These are phyloP conservation scores for Odontomachus brunneus DNA, from an alignment of 1,140 invertebrate genomes.

Conservation along the genomic window DNA sequence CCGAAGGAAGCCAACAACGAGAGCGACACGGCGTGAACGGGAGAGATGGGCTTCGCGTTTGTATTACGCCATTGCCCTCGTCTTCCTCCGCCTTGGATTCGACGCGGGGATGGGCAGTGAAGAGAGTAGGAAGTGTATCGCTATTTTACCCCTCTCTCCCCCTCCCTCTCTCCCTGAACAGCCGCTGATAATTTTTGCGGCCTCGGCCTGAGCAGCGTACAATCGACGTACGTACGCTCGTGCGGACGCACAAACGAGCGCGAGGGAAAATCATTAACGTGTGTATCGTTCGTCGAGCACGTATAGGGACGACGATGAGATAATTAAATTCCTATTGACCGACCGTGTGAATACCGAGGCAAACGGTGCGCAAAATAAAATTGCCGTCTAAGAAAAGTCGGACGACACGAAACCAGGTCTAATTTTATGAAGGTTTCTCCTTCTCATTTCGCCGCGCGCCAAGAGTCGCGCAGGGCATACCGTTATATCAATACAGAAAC, in stretches of 20 bases:
- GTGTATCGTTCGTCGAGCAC: constrained; percentile 24
- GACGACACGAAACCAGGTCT: neutral
- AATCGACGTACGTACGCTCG: no score
- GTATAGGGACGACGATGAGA: constrained; percentile 37
- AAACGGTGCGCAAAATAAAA: constrained; percentile 12
- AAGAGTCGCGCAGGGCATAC: no score
- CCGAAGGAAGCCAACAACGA: constrained; percentile 24
- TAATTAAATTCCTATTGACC: constrained; percentile 57
- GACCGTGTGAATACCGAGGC: neutral
- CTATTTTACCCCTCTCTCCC: constrained; percentile 18
- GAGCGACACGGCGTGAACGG: no score
- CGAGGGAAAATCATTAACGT: constrained; percentile 45
- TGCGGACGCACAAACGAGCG: neutral
- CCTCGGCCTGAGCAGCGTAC: constrained; percentile 5
- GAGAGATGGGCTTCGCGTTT: constrained; percentile 22
- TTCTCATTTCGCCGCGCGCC: no score
- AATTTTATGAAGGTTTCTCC: constrained; percentile 1
- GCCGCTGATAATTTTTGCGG: constrained; percentile 56
- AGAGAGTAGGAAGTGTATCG: neutral
- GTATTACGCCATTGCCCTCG: constrained; percentile 25
- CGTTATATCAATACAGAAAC: no score
- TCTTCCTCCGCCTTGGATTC: neutral
- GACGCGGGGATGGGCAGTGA: neutral
- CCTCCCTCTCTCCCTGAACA: neutral
- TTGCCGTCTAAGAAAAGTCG: neutral